Evolutionary conservation across 2,113 vertebrate genomes (phyloP).

Genomic region (Megaceryle torquata): DNA sequence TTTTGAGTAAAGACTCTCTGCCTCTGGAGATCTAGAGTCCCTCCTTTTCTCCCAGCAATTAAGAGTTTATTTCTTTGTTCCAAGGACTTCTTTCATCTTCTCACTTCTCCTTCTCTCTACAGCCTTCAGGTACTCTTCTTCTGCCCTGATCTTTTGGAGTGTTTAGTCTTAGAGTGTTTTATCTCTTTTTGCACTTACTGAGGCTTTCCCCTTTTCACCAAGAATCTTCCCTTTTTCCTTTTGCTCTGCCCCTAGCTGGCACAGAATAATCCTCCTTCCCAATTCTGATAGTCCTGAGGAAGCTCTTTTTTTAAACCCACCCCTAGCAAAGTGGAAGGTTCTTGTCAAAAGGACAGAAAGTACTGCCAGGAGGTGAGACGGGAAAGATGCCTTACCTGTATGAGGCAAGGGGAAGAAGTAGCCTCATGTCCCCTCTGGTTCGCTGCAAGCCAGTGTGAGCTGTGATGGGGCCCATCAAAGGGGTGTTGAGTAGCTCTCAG

Average conservation of each 20-base stretch:
- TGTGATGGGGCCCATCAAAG: neutral
- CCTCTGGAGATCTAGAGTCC: neutral
- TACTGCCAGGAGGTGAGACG: neutral
- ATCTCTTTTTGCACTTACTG: neutral
- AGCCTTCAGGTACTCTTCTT: neutral
- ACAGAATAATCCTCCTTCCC: neutral
- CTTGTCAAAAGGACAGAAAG: neutral
- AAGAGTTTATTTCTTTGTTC: neutral
- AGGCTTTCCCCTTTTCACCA: neutral
- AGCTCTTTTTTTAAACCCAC: neutral
- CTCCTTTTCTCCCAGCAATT: neutral
- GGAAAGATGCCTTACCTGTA: neutral
- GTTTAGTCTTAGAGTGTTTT: neutral
- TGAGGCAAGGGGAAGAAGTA: neutral
- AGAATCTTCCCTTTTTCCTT: neutral
- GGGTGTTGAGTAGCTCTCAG: neutral
- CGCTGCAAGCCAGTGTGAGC: accelerated
- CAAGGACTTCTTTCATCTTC: neutral
- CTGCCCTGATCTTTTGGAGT: neutral
- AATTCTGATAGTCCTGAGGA: neutral
- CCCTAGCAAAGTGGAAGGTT: neutral
- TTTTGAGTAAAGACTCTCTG: neutral
- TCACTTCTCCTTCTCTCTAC: neutral
- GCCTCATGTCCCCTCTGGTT: neutral
- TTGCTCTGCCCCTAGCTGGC: neutral